Base-by-base conservation (phyloP, 2,113 vertebrate species). In the Neodon shergylaensis region DNA sequence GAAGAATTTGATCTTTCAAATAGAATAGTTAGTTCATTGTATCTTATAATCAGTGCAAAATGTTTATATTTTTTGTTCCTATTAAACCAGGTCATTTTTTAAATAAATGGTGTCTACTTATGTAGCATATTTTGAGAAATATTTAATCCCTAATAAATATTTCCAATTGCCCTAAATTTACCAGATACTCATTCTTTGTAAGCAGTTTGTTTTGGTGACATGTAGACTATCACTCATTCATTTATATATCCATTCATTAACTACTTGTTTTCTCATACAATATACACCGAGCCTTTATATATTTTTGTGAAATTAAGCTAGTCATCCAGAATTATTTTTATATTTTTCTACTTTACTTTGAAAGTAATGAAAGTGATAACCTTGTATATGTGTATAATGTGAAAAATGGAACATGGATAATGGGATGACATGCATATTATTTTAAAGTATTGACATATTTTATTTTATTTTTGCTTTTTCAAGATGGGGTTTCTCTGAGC, bases 1-100 rank as follows among this genome's bases (percentile, higher is more conserved):
- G 86, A 92, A 70, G 36, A 16, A 0, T 63, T 84, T 83, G 11
- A 83, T 61, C 66, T 22, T 68, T 68, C 66, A 83, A 91, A 93
- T 93, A 8, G 42, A 95, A 72, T 47, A 95, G 84, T 88, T 96
- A 94, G 24, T 79, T 96, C 44, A 26, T 54, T 89, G 1, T 66
- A 72, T 83, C 74, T 93, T 93, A 54, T 68, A 92, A 86, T 94
- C 91, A 93, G 17, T 61, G 11, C 14, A 58, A 74, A 77, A 52
- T 74, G 24, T 33, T 90, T 91, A 72, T 90, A 49, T 92, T 44
- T 86, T 79, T 68, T 82, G 10, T 72, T 5, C 42, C 49, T 13
- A 82, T 93, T 65, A 44, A 94, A 70, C 12, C 33, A 93, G 6
- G 13, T 1, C 74, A 74, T 68, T 22, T 76, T 68, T 88, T 81